Base-by-base conservation (phyloP, 2,888 invertebrate genomes). In the Diaprepes abbreviatus region DNA sequence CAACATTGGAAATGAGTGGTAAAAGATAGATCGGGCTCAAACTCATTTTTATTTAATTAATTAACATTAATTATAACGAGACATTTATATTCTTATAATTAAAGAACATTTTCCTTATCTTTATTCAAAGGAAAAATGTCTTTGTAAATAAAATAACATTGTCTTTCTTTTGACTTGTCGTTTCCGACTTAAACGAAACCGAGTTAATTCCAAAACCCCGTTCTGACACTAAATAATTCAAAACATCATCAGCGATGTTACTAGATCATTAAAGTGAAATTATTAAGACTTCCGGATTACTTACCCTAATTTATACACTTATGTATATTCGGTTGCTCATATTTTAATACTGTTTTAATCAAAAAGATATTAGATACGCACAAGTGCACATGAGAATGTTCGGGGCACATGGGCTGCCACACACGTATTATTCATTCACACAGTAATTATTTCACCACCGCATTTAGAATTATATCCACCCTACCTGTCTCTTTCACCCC, bases 331-430 rank as follows among this genome's bases (percentile, higher is more conserved):
- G 16, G 57, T 48, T 48, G 36, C 65, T 36, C 58, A 28, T 50
- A n/a, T n/a, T 65, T 58, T 48, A 58, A 65, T 65, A 24, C 43
- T 12, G 48, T 66, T 66, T 66, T 66, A 58, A 66, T 66, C 50
- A 66, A 66, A 66, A 55, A 66, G 58, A 36, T 45, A 66, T 66
- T 66, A 66, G 66, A 24, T 48, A 66, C 66, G 66, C 66, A 58
- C 28, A 59, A 52, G 52, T 59, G 66, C 59, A 33, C 60, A 19
- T 48, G 50, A 19, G 60, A 60, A 60, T 33, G 33, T 40, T 9
- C 48, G 16, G 17, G 7, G 19, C 36, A 63, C 63, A 63, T 16
- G 48, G 58, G 48, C 38, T 14, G 62, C 45, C 62, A 36, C 35
- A 52, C n/a, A 52, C 52, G 35, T 19, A 59, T 59, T 59, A 31